Evolutionary conservation across 2,797 vertebrate genomes (phyloP).

Genomic region (Alosa sapidissima): DNA sequence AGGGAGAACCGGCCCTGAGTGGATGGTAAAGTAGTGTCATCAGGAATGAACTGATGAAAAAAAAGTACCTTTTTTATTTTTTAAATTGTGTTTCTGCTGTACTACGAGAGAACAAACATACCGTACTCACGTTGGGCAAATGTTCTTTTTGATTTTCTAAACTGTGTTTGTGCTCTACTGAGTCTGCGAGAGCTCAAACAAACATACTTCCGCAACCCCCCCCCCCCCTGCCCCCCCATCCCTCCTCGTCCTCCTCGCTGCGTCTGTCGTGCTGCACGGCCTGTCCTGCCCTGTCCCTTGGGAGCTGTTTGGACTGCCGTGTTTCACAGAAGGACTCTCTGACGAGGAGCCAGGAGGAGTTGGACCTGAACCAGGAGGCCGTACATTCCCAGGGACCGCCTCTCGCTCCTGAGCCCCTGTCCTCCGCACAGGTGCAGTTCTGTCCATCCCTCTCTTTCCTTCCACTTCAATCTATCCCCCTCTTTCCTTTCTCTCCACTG

Average conservation of each 20-base stretch:
- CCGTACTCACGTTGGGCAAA: too few relatives aligned
- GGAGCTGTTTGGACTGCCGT: background rate
- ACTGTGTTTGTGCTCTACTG: background rate
- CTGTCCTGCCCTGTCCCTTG: background rate
- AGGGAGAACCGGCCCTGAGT: too few relatives aligned
- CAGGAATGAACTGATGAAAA: background rate
- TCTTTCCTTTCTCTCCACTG: background rate
- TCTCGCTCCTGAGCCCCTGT: background rate
- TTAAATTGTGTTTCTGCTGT: too few relatives aligned
- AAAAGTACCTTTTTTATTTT: too few relatives aligned
- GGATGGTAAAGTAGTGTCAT: background rate
- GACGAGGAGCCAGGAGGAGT: background rate
- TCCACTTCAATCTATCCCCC: too few relatives aligned
- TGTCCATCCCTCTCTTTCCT: constrained; percentile 27
- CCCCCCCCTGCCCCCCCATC: too few relatives aligned
- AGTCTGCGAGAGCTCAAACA: background rate
- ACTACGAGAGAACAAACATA: too few relatives aligned
- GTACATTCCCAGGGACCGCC: background rate
- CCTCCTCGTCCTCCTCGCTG: background rate
- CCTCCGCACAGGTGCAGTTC: background rate
- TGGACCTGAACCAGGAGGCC: background rate
- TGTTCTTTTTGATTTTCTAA: too few relatives aligned
- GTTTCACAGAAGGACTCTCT: background rate
- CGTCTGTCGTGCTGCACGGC: background rate
- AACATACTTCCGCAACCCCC: background rate